A percentile compares a stretch with the other conserved stretches of the same genome.
Evolutionary conservation across 2,888 invertebrate genomes (phyloP).

Genomic region (Eurois occulta): DNA sequence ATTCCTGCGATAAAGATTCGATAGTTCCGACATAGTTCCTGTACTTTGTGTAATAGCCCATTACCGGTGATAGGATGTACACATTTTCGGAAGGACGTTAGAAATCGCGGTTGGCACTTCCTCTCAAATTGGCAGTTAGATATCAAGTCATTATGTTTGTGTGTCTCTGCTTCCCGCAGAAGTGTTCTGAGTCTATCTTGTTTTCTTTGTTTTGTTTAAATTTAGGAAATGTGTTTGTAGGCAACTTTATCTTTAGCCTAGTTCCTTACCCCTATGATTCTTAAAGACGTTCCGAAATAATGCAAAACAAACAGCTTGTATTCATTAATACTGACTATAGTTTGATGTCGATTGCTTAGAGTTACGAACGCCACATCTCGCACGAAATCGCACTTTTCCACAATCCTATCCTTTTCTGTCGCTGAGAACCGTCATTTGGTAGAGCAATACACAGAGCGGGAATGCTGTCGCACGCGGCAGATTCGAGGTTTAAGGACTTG

Average conservation of each 20-base stretch:
- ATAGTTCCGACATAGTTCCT: constrained; percentile 58
- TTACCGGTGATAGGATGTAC: constrained; percentile 73
- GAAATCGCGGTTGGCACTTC: constrained; percentile 81
- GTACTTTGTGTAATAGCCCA: constrained; percentile 67
- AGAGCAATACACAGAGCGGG: no score
- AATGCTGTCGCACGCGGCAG: no score
- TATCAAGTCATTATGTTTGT: constrained; percentile 32
- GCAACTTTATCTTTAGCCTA: constrained; percentile 15
- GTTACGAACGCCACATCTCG: background rate
- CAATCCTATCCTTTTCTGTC: background rate
- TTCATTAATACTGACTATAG: background rate
- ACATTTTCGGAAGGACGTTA: constrained; percentile 82
- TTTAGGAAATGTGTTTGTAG: constrained; percentile 6
- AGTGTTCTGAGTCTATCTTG: constrained; percentile 3
- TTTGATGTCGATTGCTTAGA: no score
- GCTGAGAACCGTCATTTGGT: no score
- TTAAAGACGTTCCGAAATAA: background rate
- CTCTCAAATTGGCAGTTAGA: constrained; percentile 62
- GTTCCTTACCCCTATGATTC: constrained; percentile 10
- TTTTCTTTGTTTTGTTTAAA: constrained; percentile 23
- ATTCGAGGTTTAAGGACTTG: background rate
- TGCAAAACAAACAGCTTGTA: background rate
- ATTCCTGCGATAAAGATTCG: constrained; percentile 58
- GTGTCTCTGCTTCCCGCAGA: constrained; percentile 11
- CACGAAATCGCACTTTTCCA: background rate